Base-by-base conservation (phyloP, 1,140 invertebrate species). In the Diabrotica undecimpunctata region DNA sequence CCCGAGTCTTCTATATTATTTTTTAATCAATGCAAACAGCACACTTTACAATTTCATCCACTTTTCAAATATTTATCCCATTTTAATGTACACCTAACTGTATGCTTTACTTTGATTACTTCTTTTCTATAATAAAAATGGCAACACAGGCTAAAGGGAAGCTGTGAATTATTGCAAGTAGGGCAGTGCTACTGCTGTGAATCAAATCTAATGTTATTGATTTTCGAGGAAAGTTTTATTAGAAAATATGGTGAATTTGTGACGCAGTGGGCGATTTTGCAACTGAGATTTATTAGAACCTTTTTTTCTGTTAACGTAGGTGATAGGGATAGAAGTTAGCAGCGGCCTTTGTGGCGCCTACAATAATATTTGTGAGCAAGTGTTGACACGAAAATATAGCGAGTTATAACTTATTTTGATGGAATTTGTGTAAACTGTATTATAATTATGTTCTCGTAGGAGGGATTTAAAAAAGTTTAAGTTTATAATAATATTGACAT, bases 151-250 rank as follows among this genome's bases (percentile, higher is more conserved):
- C 53, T 38, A 65, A 65, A 65, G 38, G 52, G 63, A 35, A 46
- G 46, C 54, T 46, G 39, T 64, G 58, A 65, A 65, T 65, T 65
- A 65, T 65, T 59, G 52, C 63, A 54, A 60, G 63, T 65, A 60
- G 63, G 57, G 52, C 63, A 65, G 41, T 60, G 52, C 50, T 58
- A 55, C 57, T 57, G 51, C 46, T 52, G 63, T 65, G 63, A 65
- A 59, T 65, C 63, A 59, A 46, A 46, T 56, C n/a, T 13, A 11
- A 54, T 7, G 36, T 60, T 65, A 65, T 65, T 65, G 63, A 65
- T 65, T 65, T 25, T 41, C 63, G 14, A 13, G 63, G 56, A 56
- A 65, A 65, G 56, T 65, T 65, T 65, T 65, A 65, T 65, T 65
- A 65, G 63, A 54, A 65, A 65, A 65, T 65, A 65, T 65, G 63